These are phyloP conservation scores for Ahaetulla prasina DNA, from an alignment of 2,113 vertebrate genomes.

Conservation along the genomic window DNA sequence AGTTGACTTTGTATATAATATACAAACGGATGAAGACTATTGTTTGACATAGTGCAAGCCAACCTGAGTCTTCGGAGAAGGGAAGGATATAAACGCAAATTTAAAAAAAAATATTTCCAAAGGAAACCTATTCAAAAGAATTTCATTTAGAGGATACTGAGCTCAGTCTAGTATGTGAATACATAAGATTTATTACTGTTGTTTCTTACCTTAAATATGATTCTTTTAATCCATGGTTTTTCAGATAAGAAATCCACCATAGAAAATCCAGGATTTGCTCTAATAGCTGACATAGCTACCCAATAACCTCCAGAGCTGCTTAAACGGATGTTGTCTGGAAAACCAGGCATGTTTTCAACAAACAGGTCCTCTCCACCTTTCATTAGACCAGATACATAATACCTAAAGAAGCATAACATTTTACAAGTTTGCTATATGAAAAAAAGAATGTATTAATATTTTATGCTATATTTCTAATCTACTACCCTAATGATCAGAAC, in stretches of 20 bases:
- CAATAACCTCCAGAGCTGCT: constrained; percentile 94
- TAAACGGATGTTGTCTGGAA: constrained; percentile 91
- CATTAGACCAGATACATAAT: constrained; percentile 91
- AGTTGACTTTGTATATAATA: too few species aligned
- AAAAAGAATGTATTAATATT: not conserved
- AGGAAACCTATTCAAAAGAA: not conserved
- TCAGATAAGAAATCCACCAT: constrained; percentile 92
- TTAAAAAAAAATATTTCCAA: not conserved
- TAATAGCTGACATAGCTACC: constrained; percentile 83
- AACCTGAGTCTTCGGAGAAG: too few species aligned
- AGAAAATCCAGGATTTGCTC: constrained; percentile 91
- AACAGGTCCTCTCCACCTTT: constrained; percentile 96
- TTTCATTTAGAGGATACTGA: not conserved
- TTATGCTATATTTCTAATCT: not conserved
- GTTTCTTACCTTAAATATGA: constrained; percentile 88
- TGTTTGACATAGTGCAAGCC: too few species aligned
- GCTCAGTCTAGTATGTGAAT: not conserved
- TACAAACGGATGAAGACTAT: too few species aligned
- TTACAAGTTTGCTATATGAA: not conserved
- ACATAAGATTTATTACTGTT: not conserved
- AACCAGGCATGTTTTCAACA: constrained; percentile 91
- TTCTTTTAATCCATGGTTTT: constrained; percentile 88
- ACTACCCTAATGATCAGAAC: not conserved
- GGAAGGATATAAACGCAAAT: too few species aligned
- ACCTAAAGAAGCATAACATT: constrained; percentile 68